Percentiles rank a stretch among this genome's conserved stretches.
Conservation (phyloP, 2,113 vertebrate genomes). For the Corvus hawaiiensis region DNA sequence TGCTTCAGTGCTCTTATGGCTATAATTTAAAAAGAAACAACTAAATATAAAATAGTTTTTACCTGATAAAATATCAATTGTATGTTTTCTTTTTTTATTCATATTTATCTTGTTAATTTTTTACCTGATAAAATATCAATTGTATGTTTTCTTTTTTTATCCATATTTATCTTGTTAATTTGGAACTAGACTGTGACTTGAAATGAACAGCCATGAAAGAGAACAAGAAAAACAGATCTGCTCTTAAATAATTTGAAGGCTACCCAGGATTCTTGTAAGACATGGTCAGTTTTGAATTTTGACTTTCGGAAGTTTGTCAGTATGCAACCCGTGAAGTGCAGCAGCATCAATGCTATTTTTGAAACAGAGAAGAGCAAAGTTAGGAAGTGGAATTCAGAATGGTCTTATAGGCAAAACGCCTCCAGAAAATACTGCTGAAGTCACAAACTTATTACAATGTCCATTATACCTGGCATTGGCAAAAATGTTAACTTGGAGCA, state of each 20-base stretch:
- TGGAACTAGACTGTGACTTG: background rate
- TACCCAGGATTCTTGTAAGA: background rate
- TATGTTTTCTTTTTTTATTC: background rate
- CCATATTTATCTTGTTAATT: background rate
- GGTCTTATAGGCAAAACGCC: background rate
- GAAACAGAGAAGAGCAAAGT: background rate
- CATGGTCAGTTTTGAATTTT: background rate
- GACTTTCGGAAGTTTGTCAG: background rate
- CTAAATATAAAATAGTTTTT: background rate
- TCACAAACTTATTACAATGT: background rate
- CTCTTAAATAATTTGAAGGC: background rate
- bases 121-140: background rate
- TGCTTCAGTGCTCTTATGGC: slow-evolving; percentile 64
- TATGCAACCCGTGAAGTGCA: background rate
- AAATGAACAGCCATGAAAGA: background rate
- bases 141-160: background rate
- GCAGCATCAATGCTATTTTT: background rate
- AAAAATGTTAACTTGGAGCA: background rate
- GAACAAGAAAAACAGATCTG: background rate
- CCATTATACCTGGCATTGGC: background rate
- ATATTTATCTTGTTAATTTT: background rate
- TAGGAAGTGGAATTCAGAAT: background rate
- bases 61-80: background rate
- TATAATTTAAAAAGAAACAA: slow-evolving; percentile 56
- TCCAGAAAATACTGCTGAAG: background rate